Evolutionary conservation across 1,140 invertebrate species (phyloP).

Genomic region (Homarus americanus): DNA sequence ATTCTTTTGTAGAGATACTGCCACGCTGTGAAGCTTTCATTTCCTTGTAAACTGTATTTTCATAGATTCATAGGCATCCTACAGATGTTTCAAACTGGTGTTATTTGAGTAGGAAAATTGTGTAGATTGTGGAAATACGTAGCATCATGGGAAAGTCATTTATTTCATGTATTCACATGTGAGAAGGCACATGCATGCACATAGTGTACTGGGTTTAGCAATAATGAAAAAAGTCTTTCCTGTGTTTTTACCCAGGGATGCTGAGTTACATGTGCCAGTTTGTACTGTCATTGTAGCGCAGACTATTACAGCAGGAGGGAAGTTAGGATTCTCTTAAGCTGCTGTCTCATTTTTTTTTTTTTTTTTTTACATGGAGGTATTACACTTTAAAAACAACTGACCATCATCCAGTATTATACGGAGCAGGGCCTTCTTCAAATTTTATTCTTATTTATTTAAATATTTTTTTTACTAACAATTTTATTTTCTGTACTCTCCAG

Average conservation of each 20-base stretch:
- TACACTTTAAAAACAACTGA: slow-evolving; percentile 24
- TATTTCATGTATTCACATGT: slow-evolving; percentile 21
- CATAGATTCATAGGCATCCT: slow-evolving; percentile 28
- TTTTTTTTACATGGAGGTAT: slow-evolving; percentile 8
- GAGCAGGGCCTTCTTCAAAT: slow-evolving; percentile 29
- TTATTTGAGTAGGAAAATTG: slow-evolving; percentile 28
- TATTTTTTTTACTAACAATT: slow-evolving; percentile 21
- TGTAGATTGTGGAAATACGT: slow-evolving; percentile 25
- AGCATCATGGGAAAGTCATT: slow-evolving; percentile 18
- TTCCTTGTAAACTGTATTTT: slow-evolving; percentile 18
- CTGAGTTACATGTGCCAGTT: slow-evolving; percentile 32
- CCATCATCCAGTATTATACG: slow-evolving; percentile 56
- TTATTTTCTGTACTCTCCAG: slow-evolving; percentile 21
- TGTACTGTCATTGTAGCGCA: background rate
- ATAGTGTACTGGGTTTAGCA: slow-evolving; percentile 48
- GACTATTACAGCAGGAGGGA: background rate
- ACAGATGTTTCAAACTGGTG: slow-evolving; percentile 30
- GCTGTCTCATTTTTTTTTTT: slow-evolving; percentile 1
- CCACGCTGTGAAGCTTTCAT: slow-evolving; percentile 6
- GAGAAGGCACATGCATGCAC: slow-evolving; percentile 28
- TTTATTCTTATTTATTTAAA: background rate
- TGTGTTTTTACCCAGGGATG: slow-evolving; percentile 28
- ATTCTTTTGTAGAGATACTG: slow-evolving; percentile 27
- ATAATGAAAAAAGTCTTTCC: slow-evolving; percentile 48
- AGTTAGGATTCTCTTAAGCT: slow-evolving; percentile 17